A percentile compares a stretch with the other conserved stretches of the same genome.
These are phyloP conservation scores for Amiota mariae DNA, from an alignment of 2,888 invertebrate species.

Conservation along the genomic window DNA sequence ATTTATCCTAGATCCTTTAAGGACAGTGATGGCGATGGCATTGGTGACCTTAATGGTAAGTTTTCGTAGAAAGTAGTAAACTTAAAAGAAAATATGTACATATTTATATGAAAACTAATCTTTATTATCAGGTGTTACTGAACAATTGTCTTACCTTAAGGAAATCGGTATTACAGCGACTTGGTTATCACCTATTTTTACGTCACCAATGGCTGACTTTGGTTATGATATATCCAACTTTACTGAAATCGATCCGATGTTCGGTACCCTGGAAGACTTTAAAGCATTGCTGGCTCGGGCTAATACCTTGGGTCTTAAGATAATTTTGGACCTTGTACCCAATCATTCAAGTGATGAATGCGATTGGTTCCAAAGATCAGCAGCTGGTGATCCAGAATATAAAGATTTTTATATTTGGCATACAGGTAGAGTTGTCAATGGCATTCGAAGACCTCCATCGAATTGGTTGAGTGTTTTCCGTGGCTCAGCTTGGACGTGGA, in stretches of 20 bases:
- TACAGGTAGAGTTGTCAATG: slow-evolving; percentile 68
- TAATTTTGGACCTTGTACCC: slow-evolving; percentile 75
- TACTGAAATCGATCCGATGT: slow-evolving; percentile 79
- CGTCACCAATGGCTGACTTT: slow-evolving; percentile 84
- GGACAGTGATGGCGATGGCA: slow-evolving; percentile 87
- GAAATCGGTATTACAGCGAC: slow-evolving; percentile 80
- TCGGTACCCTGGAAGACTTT: slow-evolving; percentile 83
- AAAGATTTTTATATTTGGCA: slow-evolving; percentile 86
- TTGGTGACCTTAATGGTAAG: slow-evolving; percentile 87
- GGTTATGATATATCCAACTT: slow-evolving; percentile 86
- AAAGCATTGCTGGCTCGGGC: slow-evolving; percentile 77
- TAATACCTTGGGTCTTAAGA: slow-evolving; percentile 74
- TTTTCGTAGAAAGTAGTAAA: neutral
- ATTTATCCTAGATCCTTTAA: slow-evolving; percentile 89
- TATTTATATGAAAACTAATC: no score
- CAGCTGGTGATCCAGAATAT: slow-evolving; percentile 77
- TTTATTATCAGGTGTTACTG: slow-evolving; percentile 75
- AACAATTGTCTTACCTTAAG: slow-evolving; percentile 78
- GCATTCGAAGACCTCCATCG: slow-evolving; percentile 72
- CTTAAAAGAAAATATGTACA: no score
- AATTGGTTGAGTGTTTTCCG: slow-evolving; percentile 76
- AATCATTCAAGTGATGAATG: slow-evolving; percentile 83
- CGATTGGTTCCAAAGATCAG: slow-evolving; percentile 86
- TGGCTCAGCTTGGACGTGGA: slow-evolving; percentile 79
- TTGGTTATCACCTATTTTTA: slow-evolving; percentile 84